Percentiles rank a stretch among this genome's conserved stretches.
Evolutionary conservation across 2,888 invertebrate genomes (phyloP).

Genomic region (Drosophila yooni): DNA sequence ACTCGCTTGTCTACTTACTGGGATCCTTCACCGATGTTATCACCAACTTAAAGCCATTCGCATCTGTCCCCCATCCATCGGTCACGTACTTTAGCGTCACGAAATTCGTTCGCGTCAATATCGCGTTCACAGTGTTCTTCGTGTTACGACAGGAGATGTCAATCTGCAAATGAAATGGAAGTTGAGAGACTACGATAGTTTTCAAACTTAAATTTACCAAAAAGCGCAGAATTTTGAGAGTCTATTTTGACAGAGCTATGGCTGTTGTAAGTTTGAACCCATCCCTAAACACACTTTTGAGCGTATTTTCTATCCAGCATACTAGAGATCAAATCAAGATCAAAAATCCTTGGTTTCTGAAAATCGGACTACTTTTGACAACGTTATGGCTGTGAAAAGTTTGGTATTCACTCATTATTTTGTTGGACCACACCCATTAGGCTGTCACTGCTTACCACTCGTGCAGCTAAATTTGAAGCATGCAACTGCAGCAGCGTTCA

Average conservation of each 20-base stretch:
- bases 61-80: conserved; percentile 96
- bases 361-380: not conserved
- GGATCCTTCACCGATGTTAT: conserved; percentile 97
- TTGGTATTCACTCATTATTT: not conserved
- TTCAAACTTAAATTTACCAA: not conserved
- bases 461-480: conserved; percentile 22
- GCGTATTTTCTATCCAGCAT: not conserved
- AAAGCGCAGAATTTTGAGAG: not conserved
- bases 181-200: not conserved
- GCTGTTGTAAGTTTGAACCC: not conserved
- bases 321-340: not conserved
- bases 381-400: not conserved
- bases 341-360: not conserved
- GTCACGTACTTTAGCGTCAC: conserved; percentile 97
- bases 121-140: conserved; percentile 93
- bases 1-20: conserved; percentile 88
- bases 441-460: not conserved
- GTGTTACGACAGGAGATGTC: conserved; percentile 96
- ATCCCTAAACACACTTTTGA: not conserved
- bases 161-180: conserved; percentile 87
- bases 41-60: conserved; percentile 96
- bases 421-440: conserved; percentile 22
- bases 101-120: conserved; percentile 96
- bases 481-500: conserved; percentile 36
- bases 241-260: not conserved